Percentiles rank a stretch among this genome's conserved stretches.
These are phyloP conservation scores for Ochotona princeps DNA, from an alignment of 2,113 vertebrate species.

Conservation along the genomic window DNA sequence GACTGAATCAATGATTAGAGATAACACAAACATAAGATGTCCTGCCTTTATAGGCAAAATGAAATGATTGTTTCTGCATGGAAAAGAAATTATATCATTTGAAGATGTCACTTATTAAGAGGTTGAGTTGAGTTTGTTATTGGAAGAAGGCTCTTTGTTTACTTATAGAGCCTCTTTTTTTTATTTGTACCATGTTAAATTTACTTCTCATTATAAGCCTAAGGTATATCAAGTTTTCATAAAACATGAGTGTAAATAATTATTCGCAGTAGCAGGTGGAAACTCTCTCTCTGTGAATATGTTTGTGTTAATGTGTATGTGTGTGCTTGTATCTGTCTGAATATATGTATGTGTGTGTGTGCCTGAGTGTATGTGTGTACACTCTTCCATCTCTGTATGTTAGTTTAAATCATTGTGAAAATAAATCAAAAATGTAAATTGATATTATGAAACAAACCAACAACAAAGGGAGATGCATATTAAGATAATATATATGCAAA, in stretches of 20 bases:
- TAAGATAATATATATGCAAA: neutral
- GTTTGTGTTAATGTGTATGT: too few relatives aligned
- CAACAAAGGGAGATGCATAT: neutral
- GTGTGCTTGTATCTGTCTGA: too few relatives aligned
- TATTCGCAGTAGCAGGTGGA: neutral
- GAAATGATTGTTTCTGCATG: slow-evolving; percentile 36
- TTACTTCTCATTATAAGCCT: neutral
- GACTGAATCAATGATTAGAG: slow-evolving; percentile 41
- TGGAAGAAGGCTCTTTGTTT: neutral
- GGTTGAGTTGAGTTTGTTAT: slow-evolving; percentile 38
- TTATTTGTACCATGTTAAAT: slow-evolving; percentile 35
- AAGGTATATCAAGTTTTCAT: neutral
- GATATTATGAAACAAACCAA: neutral
- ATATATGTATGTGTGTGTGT: too few relatives aligned
- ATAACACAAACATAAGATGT: neutral
- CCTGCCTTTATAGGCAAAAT: slow-evolving; percentile 66
- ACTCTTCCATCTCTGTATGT: too few relatives aligned
- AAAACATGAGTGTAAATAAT: slow-evolving; percentile 10
- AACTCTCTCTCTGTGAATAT: neutral
- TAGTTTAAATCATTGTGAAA: too few relatives aligned
- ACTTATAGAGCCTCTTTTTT: neutral
- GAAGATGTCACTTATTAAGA: slow-evolving; percentile 36
- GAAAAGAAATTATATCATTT: neutral
- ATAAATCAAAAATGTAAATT: neutral
- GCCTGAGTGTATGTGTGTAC: too few relatives aligned